These are phyloP conservation scores for Mirounga angustirostris DNA, from an alignment of 2,113 vertebrate genomes.

Conservation along the genomic window DNA sequence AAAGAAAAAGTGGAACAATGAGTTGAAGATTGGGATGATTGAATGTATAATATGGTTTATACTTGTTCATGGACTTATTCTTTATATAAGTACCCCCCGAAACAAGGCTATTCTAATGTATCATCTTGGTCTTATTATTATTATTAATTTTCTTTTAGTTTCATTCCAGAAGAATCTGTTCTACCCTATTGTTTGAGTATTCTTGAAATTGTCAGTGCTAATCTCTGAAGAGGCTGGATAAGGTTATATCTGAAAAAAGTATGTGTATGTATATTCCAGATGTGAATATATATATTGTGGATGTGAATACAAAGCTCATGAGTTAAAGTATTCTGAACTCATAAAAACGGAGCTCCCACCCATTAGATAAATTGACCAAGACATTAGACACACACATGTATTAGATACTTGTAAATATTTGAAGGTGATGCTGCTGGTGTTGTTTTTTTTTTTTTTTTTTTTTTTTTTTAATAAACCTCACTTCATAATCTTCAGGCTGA, in stretches of 20 bases:
- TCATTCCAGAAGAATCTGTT: not conserved
- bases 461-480: not conserved
- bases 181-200: not conserved
- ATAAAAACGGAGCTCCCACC: not conserved
- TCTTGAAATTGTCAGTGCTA: not conserved
- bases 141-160: not conserved
- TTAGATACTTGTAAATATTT: not conserved
- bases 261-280: not conserved
- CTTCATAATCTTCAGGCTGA: not conserved
- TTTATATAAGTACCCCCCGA: not conserved
- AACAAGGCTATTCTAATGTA: not conserved
- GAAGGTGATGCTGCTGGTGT: not conserved
- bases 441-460: slow-evolving; percentile 50
- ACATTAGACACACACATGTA: not conserved
- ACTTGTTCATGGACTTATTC: not conserved
- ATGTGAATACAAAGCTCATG: not conserved
- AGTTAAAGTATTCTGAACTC: not conserved
- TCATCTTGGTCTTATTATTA: not conserved
- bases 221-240: not conserved
- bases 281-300: not conserved
- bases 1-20: not conserved
- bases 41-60: not conserved
- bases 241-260: not conserved
- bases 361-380: not conserved
- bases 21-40: not conserved